phyloP scores from a whole-genome alignment of 2,113 vertebrate genomes.

The Psittacus erithacus region DNA sequence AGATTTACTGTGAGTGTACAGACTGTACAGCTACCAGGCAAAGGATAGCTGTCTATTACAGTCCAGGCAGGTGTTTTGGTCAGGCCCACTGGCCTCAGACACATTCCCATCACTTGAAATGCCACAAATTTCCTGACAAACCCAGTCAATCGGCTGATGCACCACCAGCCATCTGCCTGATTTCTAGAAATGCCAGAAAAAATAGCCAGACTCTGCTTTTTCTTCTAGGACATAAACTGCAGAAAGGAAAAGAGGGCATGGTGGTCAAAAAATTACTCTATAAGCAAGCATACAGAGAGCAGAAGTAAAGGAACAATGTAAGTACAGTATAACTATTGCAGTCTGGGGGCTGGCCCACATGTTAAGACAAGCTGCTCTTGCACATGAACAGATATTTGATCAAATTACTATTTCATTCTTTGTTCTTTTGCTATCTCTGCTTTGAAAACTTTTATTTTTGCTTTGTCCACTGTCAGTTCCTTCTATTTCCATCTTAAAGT shows the following conservation, averaged over 20 bases:
- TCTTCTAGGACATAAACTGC: not conserved
- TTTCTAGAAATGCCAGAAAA: not conserved
- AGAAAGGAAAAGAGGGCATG: not conserved
- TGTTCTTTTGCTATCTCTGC: not conserved
- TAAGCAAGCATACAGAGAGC: not conserved
- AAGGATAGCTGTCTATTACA: not conserved
- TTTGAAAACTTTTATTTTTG: not conserved
- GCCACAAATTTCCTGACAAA: not conserved
- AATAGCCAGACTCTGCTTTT: not conserved
- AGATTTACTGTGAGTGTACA: not conserved
- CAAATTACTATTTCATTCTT: not conserved
- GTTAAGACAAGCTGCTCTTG: not conserved
- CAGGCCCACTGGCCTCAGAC: not conserved
- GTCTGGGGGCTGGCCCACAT: not conserved
- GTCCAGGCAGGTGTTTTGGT: not conserved
- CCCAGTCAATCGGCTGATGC: not conserved
- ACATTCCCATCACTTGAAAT: not conserved
- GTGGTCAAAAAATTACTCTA: fast-evolving
- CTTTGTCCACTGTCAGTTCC: not conserved
- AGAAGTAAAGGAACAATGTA: not conserved
- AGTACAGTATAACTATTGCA: not conserved
- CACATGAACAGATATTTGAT: not conserved
- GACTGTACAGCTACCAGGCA: not conserved
- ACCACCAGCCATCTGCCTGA: not conserved
- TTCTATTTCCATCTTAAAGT: not conserved